Evolutionary conservation across 1,140 invertebrate species (phyloP).

Genomic region (Gryon sp.): DNA sequence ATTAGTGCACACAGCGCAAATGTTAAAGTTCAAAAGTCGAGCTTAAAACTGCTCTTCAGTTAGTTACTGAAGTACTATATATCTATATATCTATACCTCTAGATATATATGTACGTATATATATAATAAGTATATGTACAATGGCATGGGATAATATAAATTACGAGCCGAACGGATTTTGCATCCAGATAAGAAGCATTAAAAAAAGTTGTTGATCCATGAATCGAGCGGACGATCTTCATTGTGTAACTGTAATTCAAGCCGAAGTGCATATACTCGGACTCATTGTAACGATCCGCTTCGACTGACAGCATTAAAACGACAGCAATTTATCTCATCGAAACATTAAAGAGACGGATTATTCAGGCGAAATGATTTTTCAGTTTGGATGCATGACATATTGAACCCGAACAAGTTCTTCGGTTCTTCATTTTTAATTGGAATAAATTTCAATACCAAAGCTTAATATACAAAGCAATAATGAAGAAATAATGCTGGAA

Average conservation of each 20-base stretch:
- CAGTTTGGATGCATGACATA: background rate
- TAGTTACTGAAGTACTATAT: conserved; percentile 9
- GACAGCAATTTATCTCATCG: conserved; percentile 12
- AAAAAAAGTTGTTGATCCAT: conserved; percentile 52
- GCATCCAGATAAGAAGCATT: conserved; percentile 52
- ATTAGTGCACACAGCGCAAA: conserved; percentile 41
- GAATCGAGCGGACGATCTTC: conserved; percentile 23
- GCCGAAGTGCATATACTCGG: conserved; percentile 15
- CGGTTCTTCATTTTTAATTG: no score
- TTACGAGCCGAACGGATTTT: conserved; percentile 31
- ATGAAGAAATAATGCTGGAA: no score
- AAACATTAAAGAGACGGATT: conserved; percentile 4
- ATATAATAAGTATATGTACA: conserved; percentile 21
- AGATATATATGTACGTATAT: conserved; percentile 33
- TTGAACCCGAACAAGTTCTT: conserved; percentile 8
- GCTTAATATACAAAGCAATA: no score
- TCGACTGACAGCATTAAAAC: conserved; percentile 3
- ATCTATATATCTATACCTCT: no score
- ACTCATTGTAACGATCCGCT: conserved; percentile 26
- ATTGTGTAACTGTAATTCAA: conserved; percentile 33
- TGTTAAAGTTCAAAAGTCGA: conserved; percentile 41
- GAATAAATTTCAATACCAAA: no score
- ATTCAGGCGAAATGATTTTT: background rate
- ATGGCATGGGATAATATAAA: conserved; percentile 37
- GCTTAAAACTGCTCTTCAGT: conserved; percentile 7